Conservation (phyloP, 2,113 vertebrate species). For the Eira barbara region DNA sequence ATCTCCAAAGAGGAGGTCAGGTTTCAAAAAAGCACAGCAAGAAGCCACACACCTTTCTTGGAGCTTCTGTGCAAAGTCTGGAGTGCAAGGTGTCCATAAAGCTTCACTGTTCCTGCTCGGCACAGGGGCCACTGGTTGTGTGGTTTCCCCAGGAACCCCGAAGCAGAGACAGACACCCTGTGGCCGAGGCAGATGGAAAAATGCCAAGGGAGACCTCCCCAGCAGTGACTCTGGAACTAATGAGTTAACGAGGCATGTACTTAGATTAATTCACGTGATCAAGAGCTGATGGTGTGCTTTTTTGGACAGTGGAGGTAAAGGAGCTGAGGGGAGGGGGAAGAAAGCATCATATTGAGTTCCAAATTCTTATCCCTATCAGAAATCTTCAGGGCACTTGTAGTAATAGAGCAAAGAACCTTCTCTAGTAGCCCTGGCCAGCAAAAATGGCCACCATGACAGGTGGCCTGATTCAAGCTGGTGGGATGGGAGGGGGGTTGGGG, state of each 20-base stretch:
- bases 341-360: constrained; percentile 58
- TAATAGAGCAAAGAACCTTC: neutral
- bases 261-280: constrained; percentile 82
- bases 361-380: constrained; percentile 22
- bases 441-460: neutral
- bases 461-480: neutral
- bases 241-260: constrained; percentile 82
- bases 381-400: constrained; percentile 49
- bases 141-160: neutral
- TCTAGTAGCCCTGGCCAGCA: neutral
- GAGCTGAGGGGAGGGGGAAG: neutral
- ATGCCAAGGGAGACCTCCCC: constrained; percentile 48
- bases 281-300: constrained; percentile 75
- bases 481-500: too few species aligned
- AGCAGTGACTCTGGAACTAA: constrained; percentile 77
- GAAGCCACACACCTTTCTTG: neutral
- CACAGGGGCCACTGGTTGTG: neutral
- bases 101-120: neutral
- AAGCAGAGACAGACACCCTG: neutral
- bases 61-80: neutral
- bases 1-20: constrained; percentile 16
- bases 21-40: neutral
- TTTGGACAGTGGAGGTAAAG: constrained; percentile 44
- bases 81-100: neutral
- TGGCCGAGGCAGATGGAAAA: constrained; percentile 64